Percentiles rank a stretch among this genome's conserved stretches.
phyloP scores from a whole-genome alignment of 2,888 invertebrate species.

The Sesia bembeciformis region DNA sequence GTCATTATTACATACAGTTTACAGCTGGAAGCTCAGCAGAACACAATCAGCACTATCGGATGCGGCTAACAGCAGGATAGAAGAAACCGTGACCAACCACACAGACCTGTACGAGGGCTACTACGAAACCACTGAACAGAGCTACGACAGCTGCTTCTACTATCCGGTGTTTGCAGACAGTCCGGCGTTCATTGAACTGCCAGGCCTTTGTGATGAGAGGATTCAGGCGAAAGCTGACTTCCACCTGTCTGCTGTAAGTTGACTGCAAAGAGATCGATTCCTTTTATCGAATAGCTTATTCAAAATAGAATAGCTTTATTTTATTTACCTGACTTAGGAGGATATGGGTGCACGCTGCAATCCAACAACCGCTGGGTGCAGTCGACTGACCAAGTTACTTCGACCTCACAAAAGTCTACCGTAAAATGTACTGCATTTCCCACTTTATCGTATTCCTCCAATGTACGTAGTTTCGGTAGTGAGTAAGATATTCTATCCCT shows the following conservation, averaged over 20 bases:
- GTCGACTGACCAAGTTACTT: no score
- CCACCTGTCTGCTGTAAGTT: conserved; percentile 6
- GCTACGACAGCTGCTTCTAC: conserved; percentile 8
- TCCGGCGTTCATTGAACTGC: conserved; percentile 6
- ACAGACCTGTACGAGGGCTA: conserved; percentile 8
- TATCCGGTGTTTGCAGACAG: conserved; percentile 9
- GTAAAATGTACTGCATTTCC: no score
- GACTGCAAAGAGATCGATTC: not conserved
- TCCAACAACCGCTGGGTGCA: no score
- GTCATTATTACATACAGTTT: conserved; percentile 3
- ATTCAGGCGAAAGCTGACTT: conserved; percentile 8
- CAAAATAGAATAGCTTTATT: no score
- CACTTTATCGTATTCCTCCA: no score
- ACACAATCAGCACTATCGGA: conserved; percentile 9
- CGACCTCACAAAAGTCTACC: no score
- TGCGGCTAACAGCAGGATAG: conserved; percentile 5
- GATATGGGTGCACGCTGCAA: no score
- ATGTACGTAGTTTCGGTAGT: no score
- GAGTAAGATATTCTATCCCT: no score
- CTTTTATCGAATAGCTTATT: no score
- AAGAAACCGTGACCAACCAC: conserved; percentile 3
- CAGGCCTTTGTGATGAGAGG: conserved; percentile 10
- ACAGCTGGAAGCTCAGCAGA: conserved; percentile 12
- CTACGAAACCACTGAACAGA: conserved; percentile 9
- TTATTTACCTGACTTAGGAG: no score